These are phyloP conservation scores for Zaprionus lineosus DNA, from an alignment of 2,888 invertebrate genomes.

Conservation along the genomic window DNA sequence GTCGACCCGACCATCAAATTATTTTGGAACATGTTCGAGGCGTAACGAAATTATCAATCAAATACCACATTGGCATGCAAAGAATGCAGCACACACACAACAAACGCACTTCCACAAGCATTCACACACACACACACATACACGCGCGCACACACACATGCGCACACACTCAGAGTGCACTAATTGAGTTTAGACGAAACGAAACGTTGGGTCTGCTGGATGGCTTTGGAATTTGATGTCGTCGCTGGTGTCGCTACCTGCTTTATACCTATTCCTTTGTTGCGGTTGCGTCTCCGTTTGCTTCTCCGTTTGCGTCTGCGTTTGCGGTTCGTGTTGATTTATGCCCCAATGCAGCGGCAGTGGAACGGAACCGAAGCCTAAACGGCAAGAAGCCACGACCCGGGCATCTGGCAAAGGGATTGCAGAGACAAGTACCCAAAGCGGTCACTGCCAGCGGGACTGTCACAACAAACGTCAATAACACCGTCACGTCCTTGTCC, in stretches of 20 bases:
- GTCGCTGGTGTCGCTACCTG: constrained; percentile 60
- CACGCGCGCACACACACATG: constrained; percentile 16
- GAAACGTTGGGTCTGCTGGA: constrained; percentile 43
- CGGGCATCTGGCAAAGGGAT: constrained; percentile 5
- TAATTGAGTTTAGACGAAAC: constrained; percentile 66
- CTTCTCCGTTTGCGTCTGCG: no score
- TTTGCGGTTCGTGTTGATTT: constrained; percentile 65
- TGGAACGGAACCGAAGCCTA: constrained; percentile 27
- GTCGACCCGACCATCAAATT: constrained; percentile 54
- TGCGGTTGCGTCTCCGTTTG: constrained; percentile 61
- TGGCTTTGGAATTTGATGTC: constrained; percentile 56
- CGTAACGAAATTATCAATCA: constrained; percentile 77
- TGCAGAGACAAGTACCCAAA: constrained; percentile 16
- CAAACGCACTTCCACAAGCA: no score
- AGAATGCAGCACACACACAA: constrained; percentile 59
- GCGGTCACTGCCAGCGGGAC: constrained; percentile 27
- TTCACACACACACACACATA: constrained; percentile 32
- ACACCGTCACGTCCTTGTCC: constrained; percentile 68
- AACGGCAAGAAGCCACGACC: constrained; percentile 34
- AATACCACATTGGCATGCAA: constrained; percentile 74
- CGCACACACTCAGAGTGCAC: constrained; percentile 25
- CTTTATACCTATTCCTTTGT: constrained; percentile 46
- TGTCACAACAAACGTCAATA: constrained; percentile 68
- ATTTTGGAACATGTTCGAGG: constrained; percentile 62
- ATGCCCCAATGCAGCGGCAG: constrained; percentile 61